These are phyloP conservation scores for Nomada hirtipes DNA, from an alignment of 2,888 invertebrate species.

Conservation along the genomic window DNA sequence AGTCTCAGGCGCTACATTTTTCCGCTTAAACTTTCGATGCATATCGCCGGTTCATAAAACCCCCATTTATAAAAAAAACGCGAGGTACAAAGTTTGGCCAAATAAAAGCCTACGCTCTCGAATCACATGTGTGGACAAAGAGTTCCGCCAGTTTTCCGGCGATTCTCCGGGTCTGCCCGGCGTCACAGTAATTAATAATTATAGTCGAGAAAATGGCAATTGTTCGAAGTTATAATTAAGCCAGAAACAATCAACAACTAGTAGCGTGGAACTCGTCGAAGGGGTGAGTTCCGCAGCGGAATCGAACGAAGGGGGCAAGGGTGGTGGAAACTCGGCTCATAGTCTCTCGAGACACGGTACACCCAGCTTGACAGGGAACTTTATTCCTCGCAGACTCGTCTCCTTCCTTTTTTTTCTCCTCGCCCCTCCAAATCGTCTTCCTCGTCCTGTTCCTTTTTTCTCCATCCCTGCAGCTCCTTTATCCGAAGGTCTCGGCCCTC, in stretches of 20 bases:
- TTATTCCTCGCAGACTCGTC: constrained; percentile 64
- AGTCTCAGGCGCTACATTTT: too few relatives aligned
- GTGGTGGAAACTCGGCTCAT: constrained; percentile 62
- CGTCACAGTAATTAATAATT: constrained; percentile 79
- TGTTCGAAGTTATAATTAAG: constrained; percentile 82
- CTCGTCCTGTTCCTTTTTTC: not conserved
- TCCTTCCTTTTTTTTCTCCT: constrained; percentile 23
- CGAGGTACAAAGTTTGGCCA: not conserved
- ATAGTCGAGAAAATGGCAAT: constrained; percentile 72
- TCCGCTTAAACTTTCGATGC: too few relatives aligned
- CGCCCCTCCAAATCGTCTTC: constrained; percentile 13
- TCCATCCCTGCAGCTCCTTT: constrained; percentile 52
- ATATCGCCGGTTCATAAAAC: not conserved
- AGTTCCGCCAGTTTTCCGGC: not conserved
- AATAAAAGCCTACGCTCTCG: not conserved
- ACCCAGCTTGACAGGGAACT: constrained; percentile 67
- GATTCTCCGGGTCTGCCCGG: not conserved
- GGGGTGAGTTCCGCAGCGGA: constrained; percentile 18
- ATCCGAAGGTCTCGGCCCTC: constrained; percentile 66
- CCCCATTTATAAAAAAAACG: not conserved
- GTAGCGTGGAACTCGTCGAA: constrained; percentile 58
- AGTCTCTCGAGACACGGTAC: constrained; percentile 68
- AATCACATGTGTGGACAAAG: not conserved
- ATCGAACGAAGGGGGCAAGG: constrained; percentile 28
- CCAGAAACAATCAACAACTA: constrained; percentile 82